Conservation (phyloP, 2,797 vertebrate genomes). For the Leucoraja ocellata region DNA sequence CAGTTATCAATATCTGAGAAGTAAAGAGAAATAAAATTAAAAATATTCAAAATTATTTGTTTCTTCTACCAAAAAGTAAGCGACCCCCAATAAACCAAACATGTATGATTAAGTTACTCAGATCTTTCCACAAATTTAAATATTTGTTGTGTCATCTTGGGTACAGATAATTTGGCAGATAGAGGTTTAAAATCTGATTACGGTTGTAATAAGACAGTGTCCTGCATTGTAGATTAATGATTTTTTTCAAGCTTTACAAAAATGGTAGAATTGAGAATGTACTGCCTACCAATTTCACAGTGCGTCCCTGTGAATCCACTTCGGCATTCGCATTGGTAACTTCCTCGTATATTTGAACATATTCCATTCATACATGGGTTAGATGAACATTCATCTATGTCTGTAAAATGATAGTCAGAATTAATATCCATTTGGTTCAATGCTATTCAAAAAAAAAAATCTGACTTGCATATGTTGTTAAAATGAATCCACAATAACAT, state of each 20-base stretch:
- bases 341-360: not conserved
- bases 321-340: not conserved
- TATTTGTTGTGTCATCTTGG: not conserved
- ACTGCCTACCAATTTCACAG: conserved; percentile 4
- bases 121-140: not conserved
- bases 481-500: not conserved
- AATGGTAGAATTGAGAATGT: not conserved
- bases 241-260: not conserved
- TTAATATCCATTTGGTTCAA: not conserved
- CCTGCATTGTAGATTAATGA: not conserved
- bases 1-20: conserved; percentile 31
- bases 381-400: not conserved
- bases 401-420: not conserved
- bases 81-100: not conserved
- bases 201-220: not conserved
- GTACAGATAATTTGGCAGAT: not conserved
- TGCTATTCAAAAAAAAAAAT: not conserved
- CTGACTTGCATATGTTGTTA: not conserved
- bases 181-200: not conserved
- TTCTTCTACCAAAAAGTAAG: not conserved
- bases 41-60: not conserved
- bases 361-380: conserved; percentile 27
- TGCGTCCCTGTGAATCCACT: not conserved
- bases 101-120: not conserved
- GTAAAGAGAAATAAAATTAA: not conserved